Conservation (phyloP, 1,140 invertebrate genomes). For the Hypothenemus hampei region DNA sequence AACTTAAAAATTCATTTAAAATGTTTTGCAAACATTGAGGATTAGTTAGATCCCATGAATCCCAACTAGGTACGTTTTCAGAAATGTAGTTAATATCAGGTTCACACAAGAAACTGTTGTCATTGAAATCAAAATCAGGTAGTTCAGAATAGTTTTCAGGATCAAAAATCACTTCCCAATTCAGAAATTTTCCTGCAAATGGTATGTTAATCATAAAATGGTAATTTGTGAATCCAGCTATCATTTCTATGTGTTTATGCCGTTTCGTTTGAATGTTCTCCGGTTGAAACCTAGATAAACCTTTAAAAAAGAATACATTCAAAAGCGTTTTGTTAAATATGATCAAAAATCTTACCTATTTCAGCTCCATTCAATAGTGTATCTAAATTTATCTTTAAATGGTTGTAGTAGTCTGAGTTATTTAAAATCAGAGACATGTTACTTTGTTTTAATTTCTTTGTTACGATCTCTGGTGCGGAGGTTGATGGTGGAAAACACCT, state of each 20-base stretch:
- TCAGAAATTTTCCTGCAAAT: slow-evolving; percentile 40
- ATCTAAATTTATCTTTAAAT: too few species aligned
- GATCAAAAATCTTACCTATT: too few species aligned
- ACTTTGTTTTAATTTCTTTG: too few species aligned
- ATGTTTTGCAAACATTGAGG: slow-evolving; percentile 37
- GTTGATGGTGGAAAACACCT: too few species aligned
- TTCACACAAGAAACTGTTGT: slow-evolving; percentile 39
- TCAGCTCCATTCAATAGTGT: too few species aligned
- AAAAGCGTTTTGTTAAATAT: too few species aligned
- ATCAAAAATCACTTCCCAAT: slow-evolving; percentile 45
- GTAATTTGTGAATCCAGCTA: slow-evolving; percentile 29
- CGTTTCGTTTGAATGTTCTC: slow-evolving; percentile 22
- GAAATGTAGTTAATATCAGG: slow-evolving; percentile 37
- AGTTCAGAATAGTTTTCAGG: slow-evolving; percentile 36
- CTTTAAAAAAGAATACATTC: too few species aligned
- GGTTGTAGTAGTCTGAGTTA: too few species aligned
- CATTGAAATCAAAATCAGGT: slow-evolving; percentile 45
- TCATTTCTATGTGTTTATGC: slow-evolving; percentile 23
- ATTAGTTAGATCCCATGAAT: slow-evolving; percentile 42
- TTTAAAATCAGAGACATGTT: too few species aligned
- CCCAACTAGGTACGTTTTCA: slow-evolving; percentile 38
- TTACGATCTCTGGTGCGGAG: too few species aligned
- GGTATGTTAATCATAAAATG: slow-evolving; percentile 41
- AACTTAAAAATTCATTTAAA: slow-evolving; percentile 38
- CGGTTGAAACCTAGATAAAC: slow-evolving; percentile 8